Evolutionary conservation across 30 jellyfish, hydroid and myxozoan species (phyloP).

Genomic region (Haliclystus octoradiatus): DNA sequence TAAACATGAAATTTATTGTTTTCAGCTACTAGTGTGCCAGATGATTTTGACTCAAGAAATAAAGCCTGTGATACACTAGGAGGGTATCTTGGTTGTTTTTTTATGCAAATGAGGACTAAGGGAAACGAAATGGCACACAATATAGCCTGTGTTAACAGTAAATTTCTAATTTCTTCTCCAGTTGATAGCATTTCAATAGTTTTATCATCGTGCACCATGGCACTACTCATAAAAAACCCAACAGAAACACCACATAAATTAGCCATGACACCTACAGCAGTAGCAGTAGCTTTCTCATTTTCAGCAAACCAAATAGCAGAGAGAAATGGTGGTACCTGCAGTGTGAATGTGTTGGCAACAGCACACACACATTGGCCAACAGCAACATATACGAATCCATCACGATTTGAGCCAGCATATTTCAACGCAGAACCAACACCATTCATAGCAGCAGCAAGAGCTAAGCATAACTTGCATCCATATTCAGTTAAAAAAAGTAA

Average conservation of each 20-base stretch:
- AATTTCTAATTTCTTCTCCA: not conserved
- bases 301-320: not conserved
- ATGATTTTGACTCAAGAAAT: not conserved
- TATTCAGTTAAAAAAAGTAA: not conserved
- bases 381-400: not conserved
- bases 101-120: not conserved
- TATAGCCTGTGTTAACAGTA: not conserved
- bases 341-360: not conserved
- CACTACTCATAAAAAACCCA: not conserved
- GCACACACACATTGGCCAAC: not conserved
- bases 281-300: not conserved
- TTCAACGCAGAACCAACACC: not conserved
- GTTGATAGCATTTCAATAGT: not conserved
- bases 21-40: not conserved
- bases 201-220: not conserved
- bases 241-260: not conserved
- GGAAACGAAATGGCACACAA: not conserved
- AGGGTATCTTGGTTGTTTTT: not conserved
- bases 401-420: not conserved
- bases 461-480: not conserved
- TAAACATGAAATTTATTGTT: not conserved
- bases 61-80: not conserved
- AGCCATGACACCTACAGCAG: not conserved
- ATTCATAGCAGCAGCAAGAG: not conserved
- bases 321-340: not conserved